Conservation (phyloP, 2,797 vertebrate genomes). For the Typhlichthys eigenmanni region DNA sequence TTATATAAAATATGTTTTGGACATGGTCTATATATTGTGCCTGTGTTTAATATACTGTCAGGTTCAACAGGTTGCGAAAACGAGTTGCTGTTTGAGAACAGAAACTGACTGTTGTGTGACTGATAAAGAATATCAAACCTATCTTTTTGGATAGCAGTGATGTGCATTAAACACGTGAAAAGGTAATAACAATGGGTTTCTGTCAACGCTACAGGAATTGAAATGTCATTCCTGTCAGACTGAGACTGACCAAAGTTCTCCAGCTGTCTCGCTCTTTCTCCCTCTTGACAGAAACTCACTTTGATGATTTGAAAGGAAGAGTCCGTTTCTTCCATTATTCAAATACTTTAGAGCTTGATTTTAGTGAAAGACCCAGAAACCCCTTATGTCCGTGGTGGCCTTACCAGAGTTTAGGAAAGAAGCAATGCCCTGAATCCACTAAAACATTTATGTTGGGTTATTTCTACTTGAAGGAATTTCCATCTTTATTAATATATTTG, state of each 20-base stretch:
- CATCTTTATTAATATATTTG: constrained; percentile 74
- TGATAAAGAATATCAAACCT: constrained; percentile 72
- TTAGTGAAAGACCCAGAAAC: constrained; percentile 60
- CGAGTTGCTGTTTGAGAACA: constrained; percentile 38
- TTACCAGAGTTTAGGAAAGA: constrained; percentile 45
- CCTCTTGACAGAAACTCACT: constrained; percentile 75
- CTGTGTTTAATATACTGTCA: constrained; percentile 18
- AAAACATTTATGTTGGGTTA: constrained; percentile 77
- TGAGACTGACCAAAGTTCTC: constrained; percentile 76
- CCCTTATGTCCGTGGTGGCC: constrained; percentile 56
- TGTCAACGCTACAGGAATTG: constrained; percentile 78
- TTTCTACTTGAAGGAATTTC: constrained; percentile 73
- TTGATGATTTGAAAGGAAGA: constrained; percentile 75
- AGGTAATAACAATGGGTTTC: constrained; percentile 76
- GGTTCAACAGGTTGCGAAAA: constrained; percentile 31
- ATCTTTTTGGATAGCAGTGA: constrained; percentile 65
- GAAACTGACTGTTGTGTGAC: constrained; percentile 61
- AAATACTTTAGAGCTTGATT: constrained; percentile 77
- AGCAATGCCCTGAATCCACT: constrained; percentile 58
- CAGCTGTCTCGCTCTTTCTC: constrained; percentile 50
- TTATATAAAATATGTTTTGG: not conserved
- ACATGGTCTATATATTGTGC: constrained; percentile 1
- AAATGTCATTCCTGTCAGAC: constrained; percentile 81
- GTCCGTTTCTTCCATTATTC: constrained; percentile 79
- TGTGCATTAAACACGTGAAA: constrained; percentile 73